Conservation (phyloP, 2,888 invertebrate species). For the Melipona beecheii region DNA sequence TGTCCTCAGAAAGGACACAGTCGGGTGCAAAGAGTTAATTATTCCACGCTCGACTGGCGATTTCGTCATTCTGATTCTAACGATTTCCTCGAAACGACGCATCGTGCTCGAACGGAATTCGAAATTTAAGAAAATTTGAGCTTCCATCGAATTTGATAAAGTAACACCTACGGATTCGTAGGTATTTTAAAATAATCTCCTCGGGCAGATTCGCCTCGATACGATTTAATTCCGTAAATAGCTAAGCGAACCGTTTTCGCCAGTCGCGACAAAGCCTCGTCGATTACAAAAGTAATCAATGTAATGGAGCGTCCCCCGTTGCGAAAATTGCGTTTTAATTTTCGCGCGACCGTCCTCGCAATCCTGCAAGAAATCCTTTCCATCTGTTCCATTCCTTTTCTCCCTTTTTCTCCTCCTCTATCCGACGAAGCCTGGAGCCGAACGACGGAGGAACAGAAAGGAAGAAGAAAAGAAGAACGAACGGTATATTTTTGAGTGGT, state of each 20-base stretch:
- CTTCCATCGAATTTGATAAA: too few species aligned
- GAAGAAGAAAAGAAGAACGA: slow-evolving; percentile 19
- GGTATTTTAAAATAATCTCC: background rate
- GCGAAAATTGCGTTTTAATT: slow-evolving; percentile 29
- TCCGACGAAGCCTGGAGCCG: background rate
- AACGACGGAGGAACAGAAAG: background rate
- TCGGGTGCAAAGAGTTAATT: too few species aligned
- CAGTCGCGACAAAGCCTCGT: background rate
- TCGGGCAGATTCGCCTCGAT: background rate
- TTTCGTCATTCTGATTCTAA: too few species aligned
- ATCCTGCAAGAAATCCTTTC: slow-evolving; percentile 24
- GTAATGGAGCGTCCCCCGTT: slow-evolving; percentile 13
- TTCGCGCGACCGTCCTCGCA: background rate
- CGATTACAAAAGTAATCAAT: slow-evolving; percentile 4
- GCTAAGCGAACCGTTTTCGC: background rate
- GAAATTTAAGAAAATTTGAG: too few species aligned
- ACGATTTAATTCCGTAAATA: background rate
- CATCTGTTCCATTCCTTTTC: slow-evolving; percentile 3
- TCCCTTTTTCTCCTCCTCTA: slow-evolving; percentile 9
- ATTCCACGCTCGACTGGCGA: too few species aligned
- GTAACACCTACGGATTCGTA: too few species aligned
- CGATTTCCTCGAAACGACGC: too few species aligned
- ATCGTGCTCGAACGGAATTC: too few species aligned
- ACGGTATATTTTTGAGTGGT: slow-evolving; percentile 68
- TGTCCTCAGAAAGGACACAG: too few species aligned